A percentile compares a stretch with the other conserved stretches of the same genome.
Evolutionary conservation across 1,140 invertebrate species (phyloP).

Genomic region (Pogonus chalceus): DNA sequence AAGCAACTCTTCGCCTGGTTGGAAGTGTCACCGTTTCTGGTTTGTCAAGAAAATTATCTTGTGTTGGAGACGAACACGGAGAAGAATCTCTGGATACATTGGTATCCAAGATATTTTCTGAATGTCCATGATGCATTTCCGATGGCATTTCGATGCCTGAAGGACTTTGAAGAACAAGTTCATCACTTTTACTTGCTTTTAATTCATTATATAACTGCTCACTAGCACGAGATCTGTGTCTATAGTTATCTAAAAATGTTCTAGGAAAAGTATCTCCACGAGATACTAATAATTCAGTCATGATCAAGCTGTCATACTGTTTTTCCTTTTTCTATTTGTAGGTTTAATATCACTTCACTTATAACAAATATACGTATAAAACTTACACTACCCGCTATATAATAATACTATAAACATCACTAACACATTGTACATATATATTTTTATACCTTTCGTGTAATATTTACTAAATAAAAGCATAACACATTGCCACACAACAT

Average conservation of each 20-base stretch:
- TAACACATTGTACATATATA: not conserved
- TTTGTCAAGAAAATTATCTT: slow-evolving; percentile 29
- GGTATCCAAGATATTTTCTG: slow-evolving; percentile 29
- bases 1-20: slow-evolving; percentile 23
- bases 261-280: slow-evolving; percentile 34
- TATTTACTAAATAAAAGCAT: not conserved
- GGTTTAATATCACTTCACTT: too few species aligned
- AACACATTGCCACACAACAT: slow-evolving; percentile 1
- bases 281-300: slow-evolving; percentile 32
- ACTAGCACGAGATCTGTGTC: slow-evolving; percentile 18
- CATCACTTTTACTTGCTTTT: slow-evolving; percentile 32
- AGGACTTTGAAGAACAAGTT: slow-evolving; percentile 32
- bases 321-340: slow-evolving; percentile 37
- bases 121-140: slow-evolving; percentile 32
- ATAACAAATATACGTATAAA: too few species aligned
- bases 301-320: slow-evolving; percentile 11
- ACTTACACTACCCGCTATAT: too few species aligned
- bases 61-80: slow-evolving; percentile 22
- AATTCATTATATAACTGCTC: slow-evolving; percentile 31
- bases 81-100: slow-evolving; percentile 1
- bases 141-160: slow-evolving; percentile 25
- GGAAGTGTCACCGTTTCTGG: slow-evolving; percentile 22
- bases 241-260: slow-evolving; percentile 30
- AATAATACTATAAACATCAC: too few species aligned
- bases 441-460: not conserved